Percentiles rank a stretch among this genome's conserved stretches.
Evolutionary conservation across 2,888 invertebrate species (phyloP).

Genomic region (Ophioninae sp.): DNA sequence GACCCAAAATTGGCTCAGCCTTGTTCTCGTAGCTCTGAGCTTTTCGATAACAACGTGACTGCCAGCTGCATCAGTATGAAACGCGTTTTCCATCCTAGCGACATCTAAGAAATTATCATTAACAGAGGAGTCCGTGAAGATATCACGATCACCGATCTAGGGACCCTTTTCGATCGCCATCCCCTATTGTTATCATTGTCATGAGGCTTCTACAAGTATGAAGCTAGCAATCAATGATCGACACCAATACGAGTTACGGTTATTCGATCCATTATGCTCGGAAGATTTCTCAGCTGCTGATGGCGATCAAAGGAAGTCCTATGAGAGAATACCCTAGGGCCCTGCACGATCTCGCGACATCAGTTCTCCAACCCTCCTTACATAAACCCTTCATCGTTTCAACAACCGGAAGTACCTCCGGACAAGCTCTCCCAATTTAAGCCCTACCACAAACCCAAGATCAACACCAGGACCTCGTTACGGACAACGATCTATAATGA

Average conservation of each 20-base stretch:
- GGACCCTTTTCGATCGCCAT: slow-evolving; percentile 17
- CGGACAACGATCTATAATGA: background rate
- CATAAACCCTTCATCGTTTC: slow-evolving; percentile 24
- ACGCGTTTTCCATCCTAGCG: slow-evolving; percentile 10
- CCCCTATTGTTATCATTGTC: slow-evolving; percentile 2
- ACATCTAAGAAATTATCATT: slow-evolving; percentile 19
- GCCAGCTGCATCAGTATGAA: slow-evolving; percentile 29
- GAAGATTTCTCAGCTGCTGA: slow-evolving; percentile 18
- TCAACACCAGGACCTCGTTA: slow-evolving; percentile 2
- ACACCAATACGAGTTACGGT: slow-evolving; percentile 50
- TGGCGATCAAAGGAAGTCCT: slow-evolving; percentile 2
- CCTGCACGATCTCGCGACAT: slow-evolving; percentile 31
- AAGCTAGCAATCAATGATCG: slow-evolving; percentile 21
- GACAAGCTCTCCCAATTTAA: slow-evolving; percentile 3
- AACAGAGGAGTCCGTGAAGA: slow-evolving; percentile 6
- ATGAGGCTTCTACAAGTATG: slow-evolving; percentile 1
- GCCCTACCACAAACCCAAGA: background rate
- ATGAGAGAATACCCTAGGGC: background rate
- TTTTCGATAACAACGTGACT: slow-evolving; percentile 55
- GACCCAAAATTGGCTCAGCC: slow-evolving; percentile 7
- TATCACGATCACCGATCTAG: slow-evolving; percentile 36
- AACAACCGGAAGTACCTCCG: slow-evolving; percentile 35
- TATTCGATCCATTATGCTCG: slow-evolving; percentile 63
- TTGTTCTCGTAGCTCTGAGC: slow-evolving; percentile 36
- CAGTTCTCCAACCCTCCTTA: slow-evolving; percentile 24